Conservation (phyloP, 2,888 invertebrate species). For the Yponomeuta plumbellus region DNA sequence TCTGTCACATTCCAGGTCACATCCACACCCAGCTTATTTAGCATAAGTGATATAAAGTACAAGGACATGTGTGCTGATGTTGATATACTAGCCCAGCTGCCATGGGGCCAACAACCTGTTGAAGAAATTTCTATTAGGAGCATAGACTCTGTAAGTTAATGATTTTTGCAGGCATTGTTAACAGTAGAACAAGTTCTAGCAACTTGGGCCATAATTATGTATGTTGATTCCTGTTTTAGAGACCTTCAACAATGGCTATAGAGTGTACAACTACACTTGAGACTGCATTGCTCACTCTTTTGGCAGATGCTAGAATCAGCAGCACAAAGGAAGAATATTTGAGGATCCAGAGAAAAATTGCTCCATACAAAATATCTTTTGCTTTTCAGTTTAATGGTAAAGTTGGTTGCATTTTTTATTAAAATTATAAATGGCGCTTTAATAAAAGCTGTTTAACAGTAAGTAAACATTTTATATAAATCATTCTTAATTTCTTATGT, state of each 20-base stretch:
- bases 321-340: constrained; percentile 70
- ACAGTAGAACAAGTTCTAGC: too few species aligned
- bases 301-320: constrained; percentile 77
- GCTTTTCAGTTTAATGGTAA: constrained; percentile 63
- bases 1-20: constrained; percentile 68
- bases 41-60: constrained; percentile 75
- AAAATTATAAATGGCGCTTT: too few species aligned
- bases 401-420: neutral
- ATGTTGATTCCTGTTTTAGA: constrained; percentile 19
- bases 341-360: constrained; percentile 81
- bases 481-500: too few species aligned
- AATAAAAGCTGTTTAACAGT: too few species aligned
- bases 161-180: too few species aligned
- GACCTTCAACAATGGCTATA: constrained; percentile 37
- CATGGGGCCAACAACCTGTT: constrained; percentile 77
- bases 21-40: constrained; percentile 83
- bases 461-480: too few species aligned
- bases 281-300: constrained; percentile 68
- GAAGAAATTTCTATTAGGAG: constrained; percentile 74
- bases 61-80: constrained; percentile 63
- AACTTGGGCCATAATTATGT: too few species aligned
- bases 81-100: constrained; percentile 80
- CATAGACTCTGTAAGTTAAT: constrained; percentile 31
- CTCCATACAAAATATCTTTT: constrained; percentile 86
- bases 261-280: constrained; percentile 69